Percentiles rank a stretch among this genome's conserved stretches.
Conservation (phyloP, 2,888 invertebrate species). For the Drosophila antonietae region DNA sequence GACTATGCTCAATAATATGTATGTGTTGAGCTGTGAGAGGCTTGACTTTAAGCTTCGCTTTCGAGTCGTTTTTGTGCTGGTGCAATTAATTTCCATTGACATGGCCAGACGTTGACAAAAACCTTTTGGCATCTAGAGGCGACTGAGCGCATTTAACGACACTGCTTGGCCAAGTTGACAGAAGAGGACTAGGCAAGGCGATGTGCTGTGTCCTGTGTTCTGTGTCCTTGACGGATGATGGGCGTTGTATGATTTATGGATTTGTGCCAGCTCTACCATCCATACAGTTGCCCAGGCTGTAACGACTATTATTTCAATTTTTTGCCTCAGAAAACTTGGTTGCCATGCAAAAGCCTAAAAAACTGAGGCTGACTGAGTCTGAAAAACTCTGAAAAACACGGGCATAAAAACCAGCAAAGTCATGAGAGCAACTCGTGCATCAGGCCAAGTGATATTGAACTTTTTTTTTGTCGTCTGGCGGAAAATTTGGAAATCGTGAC, state of each 20-base stretch:
- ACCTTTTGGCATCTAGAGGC: constrained; percentile 11
- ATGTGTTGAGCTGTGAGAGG: background rate
- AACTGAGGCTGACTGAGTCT: background rate
- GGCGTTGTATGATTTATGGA: constrained; percentile 51
- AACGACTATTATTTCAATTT: constrained; percentile 14
- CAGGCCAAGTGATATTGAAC: constrained; percentile 11
- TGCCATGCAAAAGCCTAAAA: constrained; percentile 2
- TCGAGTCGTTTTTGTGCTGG: background rate
- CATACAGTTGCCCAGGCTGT: constrained; percentile 4
- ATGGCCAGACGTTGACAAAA: constrained; percentile 29
- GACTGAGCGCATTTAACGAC: constrained; percentile 4
- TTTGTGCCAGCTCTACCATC: constrained; percentile 3
- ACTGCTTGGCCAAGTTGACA: constrained; percentile 17
- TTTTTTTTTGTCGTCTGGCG: constrained; percentile 10
- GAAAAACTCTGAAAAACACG: background rate
- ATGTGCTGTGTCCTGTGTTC: background rate
- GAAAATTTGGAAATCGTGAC: constrained; percentile 13
- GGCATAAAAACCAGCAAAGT: constrained; percentile 12
- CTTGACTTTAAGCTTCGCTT: background rate
- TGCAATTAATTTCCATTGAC: constrained; percentile 48
- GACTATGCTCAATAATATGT: background rate
- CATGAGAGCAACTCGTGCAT: constrained; percentile 25
- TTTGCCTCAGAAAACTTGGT: constrained; percentile 11
- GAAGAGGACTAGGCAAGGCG: constrained; percentile 1
- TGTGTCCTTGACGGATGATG: constrained; percentile 51